Base-by-base conservation (phyloP, 2,797 vertebrate species). In the Siniperca scherzeri region DNA sequence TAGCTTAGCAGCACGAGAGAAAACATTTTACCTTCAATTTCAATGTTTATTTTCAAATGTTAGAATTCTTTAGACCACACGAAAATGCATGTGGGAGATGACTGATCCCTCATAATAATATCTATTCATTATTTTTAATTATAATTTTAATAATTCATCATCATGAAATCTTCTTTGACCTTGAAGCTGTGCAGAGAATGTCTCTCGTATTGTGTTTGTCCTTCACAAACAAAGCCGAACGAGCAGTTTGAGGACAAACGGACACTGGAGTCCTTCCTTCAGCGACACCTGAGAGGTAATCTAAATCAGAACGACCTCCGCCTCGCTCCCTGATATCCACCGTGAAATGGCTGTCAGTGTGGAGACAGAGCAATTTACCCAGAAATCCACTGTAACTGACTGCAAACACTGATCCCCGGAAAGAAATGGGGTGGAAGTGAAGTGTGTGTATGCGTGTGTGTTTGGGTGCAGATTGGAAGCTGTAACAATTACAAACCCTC, bases 291-390 rank as follows among this genome's bases (percentile, higher is more conserved):
- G 76, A 64, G 62, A 81, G 16, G 52, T 83, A 77, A 89, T 90
- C 73, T 78, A 78, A 87, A 80, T 76, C 67, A 80, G 81, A 52
- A 12, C 19, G 70, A 72, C 78, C 87, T 56, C 70, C 21, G 40
- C 56, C 74, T 33, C 16, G 7, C 74, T 30, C 27, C 55, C 79
- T 0, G n/a, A 55, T 19, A 87, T 71, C 44, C 88, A 74, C 79
- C 87, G n/a, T 87, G 82, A 87, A 87, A 88, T 67, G 61, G 74
- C 87, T 87, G 91, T 82, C 89, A 90, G 87, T 0, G 30, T 22
- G 68, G 65, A 87, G 88, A 84, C 85, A 40, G 64, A 78, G 77
- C 78, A 81, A 91, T 91, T 92, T 89, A 91, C 59, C 83, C 76
- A 78, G 81, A 36, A 78, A 60, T 40, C 82, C 65, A 40, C 71